Percentiles rank a stretch among this genome's conserved stretches.
Conservation (phyloP, 2,113 vertebrate species). For the Rhinolophus ferrumequinum region DNA sequence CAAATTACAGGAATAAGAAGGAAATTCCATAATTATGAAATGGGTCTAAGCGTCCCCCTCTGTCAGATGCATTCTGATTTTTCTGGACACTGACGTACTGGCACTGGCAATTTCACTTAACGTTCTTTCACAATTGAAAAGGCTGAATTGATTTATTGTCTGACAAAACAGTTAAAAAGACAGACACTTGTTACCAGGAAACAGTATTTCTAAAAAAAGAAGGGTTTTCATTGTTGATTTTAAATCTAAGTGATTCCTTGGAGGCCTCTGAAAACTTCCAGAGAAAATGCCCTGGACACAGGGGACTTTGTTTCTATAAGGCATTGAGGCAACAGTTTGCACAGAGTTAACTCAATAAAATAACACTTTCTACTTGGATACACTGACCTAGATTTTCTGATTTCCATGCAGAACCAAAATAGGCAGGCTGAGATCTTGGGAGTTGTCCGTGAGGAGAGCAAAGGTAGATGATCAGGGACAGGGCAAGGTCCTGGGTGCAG, state of each 20-base stretch:
- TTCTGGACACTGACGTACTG: neutral
- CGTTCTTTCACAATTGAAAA: slow-evolving; percentile 57
- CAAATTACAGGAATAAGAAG: slow-evolving; percentile 59
- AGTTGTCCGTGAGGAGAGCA: slow-evolving; percentile 59
- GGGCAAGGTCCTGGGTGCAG: neutral
- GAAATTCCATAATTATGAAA: slow-evolving; percentile 27
- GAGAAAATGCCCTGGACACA: slow-evolving; percentile 62
- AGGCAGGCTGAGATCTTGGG: slow-evolving; percentile 69
- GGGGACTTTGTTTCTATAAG: slow-evolving; percentile 74
- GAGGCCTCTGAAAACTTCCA: slow-evolving; percentile 73
- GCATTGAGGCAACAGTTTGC: slow-evolving; percentile 79
- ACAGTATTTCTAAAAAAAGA: slow-evolving; percentile 47
- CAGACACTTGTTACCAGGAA: slow-evolving; percentile 70
- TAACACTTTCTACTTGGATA: slow-evolving; percentile 88
- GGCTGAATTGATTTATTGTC: slow-evolving; percentile 49
- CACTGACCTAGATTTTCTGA: slow-evolving; percentile 87
- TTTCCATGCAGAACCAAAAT: slow-evolving; percentile 79
- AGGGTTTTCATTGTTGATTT: slow-evolving; percentile 71
- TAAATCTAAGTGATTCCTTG: slow-evolving; percentile 73
- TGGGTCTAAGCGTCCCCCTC: slow-evolving; percentile 56
- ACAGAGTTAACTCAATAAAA: slow-evolving; percentile 87
- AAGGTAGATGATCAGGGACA: slow-evolving; percentile 48
- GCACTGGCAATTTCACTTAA: slow-evolving; percentile 57
- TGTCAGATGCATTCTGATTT: slow-evolving; percentile 39
- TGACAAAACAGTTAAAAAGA: slow-evolving; percentile 67